phyloP scores from a whole-genome alignment of 2,797 vertebrate genomes.

The Pseudomugil tenellus region DNA sequence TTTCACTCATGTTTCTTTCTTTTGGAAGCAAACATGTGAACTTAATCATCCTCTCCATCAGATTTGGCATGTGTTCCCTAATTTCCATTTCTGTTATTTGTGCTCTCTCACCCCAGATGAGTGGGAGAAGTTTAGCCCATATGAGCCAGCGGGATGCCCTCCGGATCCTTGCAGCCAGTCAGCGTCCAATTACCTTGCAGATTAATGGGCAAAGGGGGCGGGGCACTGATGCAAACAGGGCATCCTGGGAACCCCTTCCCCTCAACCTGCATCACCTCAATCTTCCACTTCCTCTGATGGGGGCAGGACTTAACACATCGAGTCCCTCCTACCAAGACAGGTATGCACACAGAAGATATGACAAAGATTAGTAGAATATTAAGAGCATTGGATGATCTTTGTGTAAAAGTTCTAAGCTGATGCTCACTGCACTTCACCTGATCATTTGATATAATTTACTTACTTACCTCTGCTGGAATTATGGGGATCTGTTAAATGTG shows the following conservation, averaged over 20 bases:
- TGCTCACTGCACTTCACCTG: not conserved
- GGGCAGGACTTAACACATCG: conserved; percentile 59
- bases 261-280: conserved; percentile 78
- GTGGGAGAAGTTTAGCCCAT: conserved; percentile 76
- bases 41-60: not conserved
- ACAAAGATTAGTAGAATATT: not conserved
- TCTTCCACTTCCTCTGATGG: conserved; percentile 66
- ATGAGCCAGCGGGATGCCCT: conserved; percentile 82
- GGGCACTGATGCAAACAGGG: conserved; percentile 69
- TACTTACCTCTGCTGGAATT: no score
- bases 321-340: conserved; percentile 78
- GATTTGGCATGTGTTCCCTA: not conserved
- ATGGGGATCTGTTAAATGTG: no score
- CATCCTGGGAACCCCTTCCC: conserved; percentile 78
- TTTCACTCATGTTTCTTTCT: not conserved
- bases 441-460: not conserved
- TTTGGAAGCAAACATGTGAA: no score
- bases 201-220: conserved; percentile 78
- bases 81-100: not conserved
- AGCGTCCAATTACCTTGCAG: conserved; percentile 85
- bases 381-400: not conserved
- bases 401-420: not conserved
- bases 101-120: conserved; percentile 64
- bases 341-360: conserved; percentile 44
- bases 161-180: conserved; percentile 79